These are phyloP conservation scores for Buceros bicornis DNA, from an alignment of 2,797 vertebrate species.

Conservation along the genomic window DNA sequence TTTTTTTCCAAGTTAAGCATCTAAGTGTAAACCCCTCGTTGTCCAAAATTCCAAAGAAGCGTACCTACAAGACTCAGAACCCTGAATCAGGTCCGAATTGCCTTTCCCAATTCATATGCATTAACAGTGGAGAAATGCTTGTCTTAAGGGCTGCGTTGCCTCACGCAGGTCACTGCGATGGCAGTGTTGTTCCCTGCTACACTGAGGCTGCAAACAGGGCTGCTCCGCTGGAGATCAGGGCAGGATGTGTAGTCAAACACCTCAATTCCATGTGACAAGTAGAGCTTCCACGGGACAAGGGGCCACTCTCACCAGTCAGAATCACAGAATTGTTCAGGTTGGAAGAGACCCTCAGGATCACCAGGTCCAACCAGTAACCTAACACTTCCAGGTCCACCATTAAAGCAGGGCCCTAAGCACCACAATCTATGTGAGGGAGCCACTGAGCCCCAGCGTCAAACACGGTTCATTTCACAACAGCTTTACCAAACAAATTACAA, in stretches of 20 bases:
- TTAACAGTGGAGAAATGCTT: neutral
- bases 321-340: neutral
- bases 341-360: neutral
- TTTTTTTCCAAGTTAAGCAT: neutral
- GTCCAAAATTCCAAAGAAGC: neutral
- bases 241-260: neutral
- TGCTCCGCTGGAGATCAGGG: neutral
- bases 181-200: neutral
- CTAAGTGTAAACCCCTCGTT: neutral
- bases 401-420: neutral
- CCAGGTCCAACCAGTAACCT: neutral
- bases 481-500: neutral
- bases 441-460: neutral
- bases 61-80: neutral
- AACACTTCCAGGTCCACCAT: neutral
- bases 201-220: neutral
- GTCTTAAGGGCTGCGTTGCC: neutral
- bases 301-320: neutral
- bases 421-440: accelerated
- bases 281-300: neutral
- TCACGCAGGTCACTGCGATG: neutral
- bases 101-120: neutral
- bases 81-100: neutral
- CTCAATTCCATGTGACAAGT: accelerated
- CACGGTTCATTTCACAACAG: neutral